Evolutionary conservation across 2,888 invertebrate genomes (phyloP).

Genomic region (Spodoptera picta): DNA sequence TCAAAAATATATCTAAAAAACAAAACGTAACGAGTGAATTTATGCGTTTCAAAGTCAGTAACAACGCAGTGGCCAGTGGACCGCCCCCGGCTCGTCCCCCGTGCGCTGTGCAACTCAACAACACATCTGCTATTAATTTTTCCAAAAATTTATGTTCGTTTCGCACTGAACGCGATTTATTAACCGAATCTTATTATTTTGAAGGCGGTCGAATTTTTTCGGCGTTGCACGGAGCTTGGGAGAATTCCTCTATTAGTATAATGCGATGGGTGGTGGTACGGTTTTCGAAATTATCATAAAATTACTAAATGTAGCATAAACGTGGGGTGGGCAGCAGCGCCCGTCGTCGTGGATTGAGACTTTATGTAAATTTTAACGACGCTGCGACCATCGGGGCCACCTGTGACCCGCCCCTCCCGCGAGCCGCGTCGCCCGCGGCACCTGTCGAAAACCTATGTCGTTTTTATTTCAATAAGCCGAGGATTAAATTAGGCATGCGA

Average conservation of each 20-base stretch:
- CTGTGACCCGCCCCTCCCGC: constrained; percentile 80
- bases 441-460: constrained; percentile 89
- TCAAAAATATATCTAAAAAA: constrained; percentile 83
- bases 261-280: constrained; percentile 88
- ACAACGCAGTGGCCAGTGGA: constrained; percentile 69
- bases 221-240: constrained; percentile 70
- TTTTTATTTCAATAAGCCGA: constrained; percentile 88
- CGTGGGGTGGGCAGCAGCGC: constrained; percentile 85
- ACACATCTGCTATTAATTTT: constrained; percentile 88
- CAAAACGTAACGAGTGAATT: constrained; percentile 81
- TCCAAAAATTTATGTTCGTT: constrained; percentile 81
- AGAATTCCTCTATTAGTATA: constrained; percentile 88
- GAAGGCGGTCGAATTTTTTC: constrained; percentile 81
- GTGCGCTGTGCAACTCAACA: constrained; percentile 79
- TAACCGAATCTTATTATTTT: constrained; percentile 85
- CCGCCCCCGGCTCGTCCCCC: constrained; percentile 68
- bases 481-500: constrained; percentile 87
- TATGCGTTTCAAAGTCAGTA: constrained; percentile 84
- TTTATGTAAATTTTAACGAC: constrained; percentile 89
- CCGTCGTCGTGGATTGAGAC: constrained; percentile 87
- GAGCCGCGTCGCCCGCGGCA: constrained; percentile 73
- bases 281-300: constrained; percentile 89
- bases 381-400: constrained; percentile 88
- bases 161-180: constrained; percentile 83
- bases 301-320: constrained; percentile 89